phyloP scores from a whole-genome alignment of 2,113 vertebrate species.

The Ammospiza nelsoni region DNA sequence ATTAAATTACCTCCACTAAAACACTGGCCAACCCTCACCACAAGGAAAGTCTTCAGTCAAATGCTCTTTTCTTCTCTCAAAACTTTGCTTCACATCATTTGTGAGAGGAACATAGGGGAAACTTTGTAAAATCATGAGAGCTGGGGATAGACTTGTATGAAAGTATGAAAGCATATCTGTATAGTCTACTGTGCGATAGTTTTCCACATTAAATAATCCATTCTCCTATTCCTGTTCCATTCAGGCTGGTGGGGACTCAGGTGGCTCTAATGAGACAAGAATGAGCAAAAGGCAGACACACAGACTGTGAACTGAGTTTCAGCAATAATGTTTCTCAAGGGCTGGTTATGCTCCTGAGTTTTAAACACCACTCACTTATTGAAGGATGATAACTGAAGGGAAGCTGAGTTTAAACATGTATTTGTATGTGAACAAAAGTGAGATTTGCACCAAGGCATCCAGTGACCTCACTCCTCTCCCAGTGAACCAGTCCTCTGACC shows the following conservation, averaged over 20 bases:
- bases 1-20: conserved; percentile 12
- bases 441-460: background rate
- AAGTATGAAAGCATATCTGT: background rate
- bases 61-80: background rate
- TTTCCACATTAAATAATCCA: conserved; percentile 29
- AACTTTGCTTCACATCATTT: conserved; percentile 23
- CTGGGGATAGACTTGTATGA: background rate
- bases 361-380: background rate
- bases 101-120: background rate
- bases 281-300: background rate
- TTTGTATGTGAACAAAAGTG: background rate
- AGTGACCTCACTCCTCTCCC: background rate
- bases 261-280: conserved; percentile 1
- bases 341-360: background rate
- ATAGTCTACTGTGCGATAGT: background rate
- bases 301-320: background rate
- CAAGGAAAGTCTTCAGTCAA: background rate
- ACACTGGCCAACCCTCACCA: background rate
- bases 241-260: background rate
- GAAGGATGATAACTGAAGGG: background rate
- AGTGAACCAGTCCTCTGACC: conserved; percentile 1
- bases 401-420: background rate
- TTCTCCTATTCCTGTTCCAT: conserved; percentile 16
- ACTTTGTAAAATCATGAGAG: conserved; percentile 9
- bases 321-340: background rate